Evolutionary conservation across 2,797 vertebrate species (phyloP).

Genomic region (Hippopotamyrus pictus): DNA sequence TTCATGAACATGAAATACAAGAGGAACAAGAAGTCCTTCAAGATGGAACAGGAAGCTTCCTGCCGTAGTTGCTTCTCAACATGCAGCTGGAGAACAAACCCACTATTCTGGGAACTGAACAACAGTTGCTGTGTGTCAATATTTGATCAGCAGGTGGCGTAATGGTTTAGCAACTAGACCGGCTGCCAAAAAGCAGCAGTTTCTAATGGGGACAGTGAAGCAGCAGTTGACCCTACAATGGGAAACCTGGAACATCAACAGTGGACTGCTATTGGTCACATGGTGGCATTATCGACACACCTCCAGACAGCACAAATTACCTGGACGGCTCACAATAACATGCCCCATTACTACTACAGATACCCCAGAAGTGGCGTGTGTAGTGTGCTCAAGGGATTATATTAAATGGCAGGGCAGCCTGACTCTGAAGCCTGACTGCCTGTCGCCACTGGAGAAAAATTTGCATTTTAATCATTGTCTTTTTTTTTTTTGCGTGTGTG

Average conservation of each 20-base stretch:
- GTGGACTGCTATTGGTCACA: neutral
- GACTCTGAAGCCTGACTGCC: neutral
- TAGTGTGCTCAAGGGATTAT: neutral
- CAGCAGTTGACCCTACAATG: neutral
- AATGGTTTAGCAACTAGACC: neutral
- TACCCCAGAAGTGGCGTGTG: neutral
- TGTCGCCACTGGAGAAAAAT: neutral
- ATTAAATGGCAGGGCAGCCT: neutral
- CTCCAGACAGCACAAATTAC: neutral
- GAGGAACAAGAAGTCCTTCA: neutral
- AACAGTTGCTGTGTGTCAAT: conserved; percentile 10
- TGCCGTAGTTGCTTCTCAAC: neutral
- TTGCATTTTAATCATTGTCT: neutral
- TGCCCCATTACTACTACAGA: neutral
- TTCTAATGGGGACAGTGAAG: neutral
- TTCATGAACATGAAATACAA: neutral
- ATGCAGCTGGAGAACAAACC: conserved; percentile 1
- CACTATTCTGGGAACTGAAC: neutral
- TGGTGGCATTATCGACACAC: neutral
- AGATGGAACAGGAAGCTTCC: neutral
- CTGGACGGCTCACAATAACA: neutral
- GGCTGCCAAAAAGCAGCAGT: neutral
- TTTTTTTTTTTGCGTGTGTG: neutral
- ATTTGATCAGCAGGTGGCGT: neutral
- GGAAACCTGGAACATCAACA: too few relatives aligned